phyloP scores from a whole-genome alignment of 1,140 invertebrate genomes.

The Bathynomus jamesi region DNA sequence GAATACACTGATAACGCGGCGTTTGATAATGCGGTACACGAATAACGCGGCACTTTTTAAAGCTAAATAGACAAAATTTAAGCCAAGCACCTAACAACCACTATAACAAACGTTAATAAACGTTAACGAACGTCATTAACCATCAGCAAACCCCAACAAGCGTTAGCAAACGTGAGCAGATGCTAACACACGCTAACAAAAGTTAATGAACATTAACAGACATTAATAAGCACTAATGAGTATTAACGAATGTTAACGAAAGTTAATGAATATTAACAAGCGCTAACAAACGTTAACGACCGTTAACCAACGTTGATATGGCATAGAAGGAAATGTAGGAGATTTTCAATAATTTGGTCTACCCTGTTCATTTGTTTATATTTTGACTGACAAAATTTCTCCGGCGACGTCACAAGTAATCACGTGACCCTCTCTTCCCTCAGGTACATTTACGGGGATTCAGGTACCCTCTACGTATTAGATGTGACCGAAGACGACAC shows the following conservation, averaged over 20 bases:
- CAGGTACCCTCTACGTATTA: slow-evolving; percentile 9
- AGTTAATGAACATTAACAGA: background rate
- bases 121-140: background rate
- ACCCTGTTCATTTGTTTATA: too few relatives aligned
- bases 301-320: background rate
- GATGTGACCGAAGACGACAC: slow-evolving; percentile 3
- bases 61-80: too few relatives aligned
- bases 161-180: background rate
- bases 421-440: too few relatives aligned
- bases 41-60: too few relatives aligned
- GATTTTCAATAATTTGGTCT: too few relatives aligned
- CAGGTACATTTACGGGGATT: slow-evolving; percentile 10
- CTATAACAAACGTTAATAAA: background rate
- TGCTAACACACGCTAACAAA: background rate
- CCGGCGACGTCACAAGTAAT: too few relatives aligned
- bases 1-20: too few relatives aligned
- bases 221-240: background rate
- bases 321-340: too few relatives aligned
- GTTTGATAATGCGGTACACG: too few relatives aligned
- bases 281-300: background rate
- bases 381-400: too few relatives aligned
- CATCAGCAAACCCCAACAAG: background rate
- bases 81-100: too few relatives aligned
- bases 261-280: background rate
- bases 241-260: background rate